phyloP scores from a whole-genome alignment of 2,113 vertebrate genomes.

The Malurus alboscapulatus region DNA sequence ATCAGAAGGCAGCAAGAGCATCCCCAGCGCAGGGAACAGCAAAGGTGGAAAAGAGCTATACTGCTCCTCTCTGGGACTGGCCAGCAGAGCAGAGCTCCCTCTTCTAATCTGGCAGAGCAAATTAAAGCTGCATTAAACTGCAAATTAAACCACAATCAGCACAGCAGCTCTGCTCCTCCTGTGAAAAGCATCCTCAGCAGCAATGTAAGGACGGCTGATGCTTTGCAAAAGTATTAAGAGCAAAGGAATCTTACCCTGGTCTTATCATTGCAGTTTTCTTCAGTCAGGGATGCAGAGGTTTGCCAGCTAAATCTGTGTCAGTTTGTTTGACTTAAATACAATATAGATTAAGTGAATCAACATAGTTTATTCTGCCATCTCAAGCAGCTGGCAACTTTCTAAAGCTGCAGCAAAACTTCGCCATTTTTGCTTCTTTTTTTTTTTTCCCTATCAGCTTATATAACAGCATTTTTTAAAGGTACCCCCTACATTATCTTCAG shows the following conservation, averaged over 20 bases:
- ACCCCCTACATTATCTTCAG: conserved; percentile 5
- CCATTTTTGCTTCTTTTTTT: not conserved
- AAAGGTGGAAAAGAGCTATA: not conserved
- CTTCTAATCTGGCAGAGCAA: not conserved
- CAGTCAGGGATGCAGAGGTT: not conserved
- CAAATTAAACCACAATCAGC: not conserved
- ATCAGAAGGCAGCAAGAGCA: not conserved
- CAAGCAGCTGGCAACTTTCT: not conserved
- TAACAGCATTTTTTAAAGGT: conserved; percentile 28
- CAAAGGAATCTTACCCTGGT: not conserved
- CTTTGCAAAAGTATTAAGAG: not conserved
- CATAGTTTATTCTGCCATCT: not conserved
- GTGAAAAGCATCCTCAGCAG: not conserved
- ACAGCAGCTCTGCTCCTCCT: not conserved
- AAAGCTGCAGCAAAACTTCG: not conserved
- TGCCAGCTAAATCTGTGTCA: not conserved
- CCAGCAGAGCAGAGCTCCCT: not conserved
- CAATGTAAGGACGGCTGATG: not conserved
- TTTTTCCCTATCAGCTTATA: not conserved
- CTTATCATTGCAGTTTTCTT: not conserved
- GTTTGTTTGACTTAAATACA: not conserved
- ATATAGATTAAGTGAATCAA: not conserved
- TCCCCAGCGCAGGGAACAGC: accelerated
- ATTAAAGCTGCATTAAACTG: not conserved
- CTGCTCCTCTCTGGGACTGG: not conserved